A percentile compares a stretch with the other conserved stretches of the same genome.
Conservation (phyloP, 1,140 invertebrate species). For the Brachionus manjavacas region DNA sequence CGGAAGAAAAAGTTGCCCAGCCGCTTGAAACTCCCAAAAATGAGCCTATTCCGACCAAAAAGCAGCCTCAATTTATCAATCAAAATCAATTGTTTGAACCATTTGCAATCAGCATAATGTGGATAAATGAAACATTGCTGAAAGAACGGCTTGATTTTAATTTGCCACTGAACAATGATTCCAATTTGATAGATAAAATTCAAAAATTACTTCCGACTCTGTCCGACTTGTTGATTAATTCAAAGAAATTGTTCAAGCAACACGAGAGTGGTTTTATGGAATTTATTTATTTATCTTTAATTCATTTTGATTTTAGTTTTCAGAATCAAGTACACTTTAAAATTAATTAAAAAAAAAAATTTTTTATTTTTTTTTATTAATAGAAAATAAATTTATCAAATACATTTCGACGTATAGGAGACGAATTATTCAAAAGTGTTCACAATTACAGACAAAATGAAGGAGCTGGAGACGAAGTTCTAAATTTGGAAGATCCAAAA, state of each 20-base stretch:
- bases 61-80: neutral
- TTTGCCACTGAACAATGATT: neutral
- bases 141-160: conserved; percentile 5
- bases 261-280: conserved; percentile 49
- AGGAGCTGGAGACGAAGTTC: conserved; percentile 45
- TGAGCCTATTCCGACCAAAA: neutral
- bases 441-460: conserved; percentile 45
- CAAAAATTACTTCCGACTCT: conserved; percentile 47
- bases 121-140: conserved; percentile 3
- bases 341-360: neutral
- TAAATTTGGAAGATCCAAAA: conserved; percentile 51
- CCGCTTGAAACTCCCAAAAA: neutral
- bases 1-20: neutral
- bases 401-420: conserved; percentile 53
- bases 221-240: conserved; percentile 51
- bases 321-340: conserved; percentile 48
- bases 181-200: neutral
- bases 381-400: conserved; percentile 52
- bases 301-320: conserved; percentile 50
- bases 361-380: neutral
- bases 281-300: conserved; percentile 55
- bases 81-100: neutral
- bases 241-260: conserved; percentile 48
- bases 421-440: conserved; percentile 50
- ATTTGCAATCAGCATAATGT: conserved; percentile 6